Evolutionary conservation across 2,797 vertebrate species (phyloP), one percentile per base, ranked within the genome.

Genomic region (Acanthopagrus latus): DNA sequence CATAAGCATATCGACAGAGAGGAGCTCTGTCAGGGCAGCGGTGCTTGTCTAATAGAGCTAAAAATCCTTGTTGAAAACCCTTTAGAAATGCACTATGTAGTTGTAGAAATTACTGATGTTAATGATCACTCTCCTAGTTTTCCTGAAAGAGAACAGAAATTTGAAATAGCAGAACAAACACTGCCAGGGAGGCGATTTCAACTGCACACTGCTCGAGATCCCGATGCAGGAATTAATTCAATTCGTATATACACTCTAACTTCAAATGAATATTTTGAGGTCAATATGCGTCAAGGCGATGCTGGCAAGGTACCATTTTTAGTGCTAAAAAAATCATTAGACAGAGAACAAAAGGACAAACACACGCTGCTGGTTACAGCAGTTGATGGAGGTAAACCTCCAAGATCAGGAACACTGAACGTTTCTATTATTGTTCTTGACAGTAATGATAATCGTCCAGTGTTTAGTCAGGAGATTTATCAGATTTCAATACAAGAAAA

Each of bases 11-110:
- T 97, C 48, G 95, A 96, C 85, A 90, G 95, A 64, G 95, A 96
- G 64, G 69, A 84, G n/a, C 72, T 95, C 5, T 96, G 96, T 80
- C 88, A 87, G 1, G 66, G 82, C 3, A 91, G 67, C 13, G 50
- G 68, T 6, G 69, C 88, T 0, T 96, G 96, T 25, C 2, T 93
- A 5, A 67, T 95, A 1, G 92, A 95, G 52, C 62, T 96, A 0
- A 96, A 96, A 81, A 84, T 95, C 20, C 74, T 96, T 0, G 93
- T 95, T 0, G 95, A 96, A 81, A 85, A 92, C 3, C 96, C 96
- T 1, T 70, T 96, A 43, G 93, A 96, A 81, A 92, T 96, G 43
- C 92, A 95, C 17, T 89, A 94, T 14, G 83, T 95, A 0, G 60
- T 82, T 5, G 84, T 96, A 0, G 94, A 96, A 75, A 84, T 96